Conservation (phyloP, 2,113 vertebrate genomes). For the Dryoscopus gambensis region DNA sequence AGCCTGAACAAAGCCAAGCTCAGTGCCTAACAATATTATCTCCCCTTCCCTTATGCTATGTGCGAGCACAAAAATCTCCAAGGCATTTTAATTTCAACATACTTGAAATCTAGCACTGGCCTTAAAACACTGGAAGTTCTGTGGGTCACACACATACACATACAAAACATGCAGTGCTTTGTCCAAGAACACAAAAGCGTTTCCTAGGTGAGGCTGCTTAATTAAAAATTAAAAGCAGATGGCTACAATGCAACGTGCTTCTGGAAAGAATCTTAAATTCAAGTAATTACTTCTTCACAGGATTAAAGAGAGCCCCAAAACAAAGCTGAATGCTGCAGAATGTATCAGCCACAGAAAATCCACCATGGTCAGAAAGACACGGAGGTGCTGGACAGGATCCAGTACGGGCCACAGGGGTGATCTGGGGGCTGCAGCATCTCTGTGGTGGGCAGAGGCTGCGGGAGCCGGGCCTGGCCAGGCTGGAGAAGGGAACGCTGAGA, state of each 20-base stretch:
- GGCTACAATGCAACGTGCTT: background rate
- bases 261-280: background rate
- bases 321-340: background rate
- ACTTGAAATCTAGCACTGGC: background rate
- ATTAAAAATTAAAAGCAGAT: background rate
- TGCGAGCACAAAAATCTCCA: background rate
- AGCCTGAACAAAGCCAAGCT: background rate
- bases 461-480: background rate
- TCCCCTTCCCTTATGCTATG: background rate
- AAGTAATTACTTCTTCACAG: background rate
- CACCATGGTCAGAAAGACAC: background rate
- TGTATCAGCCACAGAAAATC: background rate
- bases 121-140: background rate
- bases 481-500: too few species aligned
- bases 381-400: background rate
- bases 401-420: accelerated
- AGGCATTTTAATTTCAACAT: background rate
- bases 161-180: background rate
- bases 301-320: background rate
- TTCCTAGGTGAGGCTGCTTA: background rate
- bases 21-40: background rate
- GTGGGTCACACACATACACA: background rate
- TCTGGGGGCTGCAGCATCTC: background rate
- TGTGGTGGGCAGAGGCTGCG: accelerated
- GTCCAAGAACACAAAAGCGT: background rate